Evolutionary conservation across 2,888 invertebrate species (phyloP), one percentile per base, ranked within the genome.

Genomic region (Cosmia trapezina): DNA sequence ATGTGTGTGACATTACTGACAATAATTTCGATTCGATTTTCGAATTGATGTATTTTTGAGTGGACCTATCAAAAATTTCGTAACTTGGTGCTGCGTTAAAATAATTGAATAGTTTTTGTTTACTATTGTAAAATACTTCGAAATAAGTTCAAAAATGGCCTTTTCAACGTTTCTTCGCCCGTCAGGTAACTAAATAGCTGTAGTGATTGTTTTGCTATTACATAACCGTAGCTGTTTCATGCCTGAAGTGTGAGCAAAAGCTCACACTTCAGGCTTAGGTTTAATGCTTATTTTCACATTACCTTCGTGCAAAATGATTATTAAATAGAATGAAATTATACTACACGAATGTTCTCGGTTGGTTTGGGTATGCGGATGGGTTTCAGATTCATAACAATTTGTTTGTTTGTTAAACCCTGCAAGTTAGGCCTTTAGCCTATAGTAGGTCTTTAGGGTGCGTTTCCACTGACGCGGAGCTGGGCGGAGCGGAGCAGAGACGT

Each of bases 161-260:
- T 92, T 95, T 76, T 96, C 96, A 9, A 93, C 94, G 92, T 93
- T 96, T 67, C 88, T 95, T 66, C 94, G 95, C 73, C 87, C 90
- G 76, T 87, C 94, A 93, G 95, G 96, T 96, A 93, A 82, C 62
- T 71, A 67, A 45, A 49, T 70, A 75, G 68, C 63, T 78, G 59
- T 74, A 72, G n/a, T 72, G 63, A 37, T 76, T 74, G 65, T 83
- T 83, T 88, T 87, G 83, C 78, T 89, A 89, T 95, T 94, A 94
- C 93, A 95, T 94, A 93, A 94, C 90, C 88, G 71, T 84, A 91
- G 84, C 89, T 83, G 63, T 85, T 76, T 63, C 19, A 33, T 41
- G 56, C 45, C 41, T 61, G n/a, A n/a, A n/a, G n/a, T n/a, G n/a
- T n/a, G n/a, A n/a, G n/a, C n/a, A n/a, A n/a, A n/a, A n/a, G 17